phyloP scores from a whole-genome alignment of 2,797 vertebrate genomes.

The Eulemur coronatus region DNA sequence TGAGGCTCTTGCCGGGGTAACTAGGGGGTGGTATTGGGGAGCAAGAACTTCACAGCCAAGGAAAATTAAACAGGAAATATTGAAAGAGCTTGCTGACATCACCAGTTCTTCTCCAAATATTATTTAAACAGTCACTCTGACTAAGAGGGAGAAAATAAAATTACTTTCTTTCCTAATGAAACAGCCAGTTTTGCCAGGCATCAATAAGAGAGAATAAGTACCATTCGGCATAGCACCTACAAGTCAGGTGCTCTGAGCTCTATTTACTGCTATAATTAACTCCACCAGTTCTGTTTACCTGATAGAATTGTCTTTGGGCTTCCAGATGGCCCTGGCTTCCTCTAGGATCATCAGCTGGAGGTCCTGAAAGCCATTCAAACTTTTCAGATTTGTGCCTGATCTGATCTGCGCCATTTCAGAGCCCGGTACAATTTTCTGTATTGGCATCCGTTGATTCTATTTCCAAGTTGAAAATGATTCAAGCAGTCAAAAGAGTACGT shows the following conservation, averaged over 20 bases:
- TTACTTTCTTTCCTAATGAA: neutral
- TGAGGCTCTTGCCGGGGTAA: neutral
- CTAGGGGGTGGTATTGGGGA: neutral
- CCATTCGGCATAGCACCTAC: neutral
- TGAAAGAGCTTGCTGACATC: neutral
- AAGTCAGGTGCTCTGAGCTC: neutral
- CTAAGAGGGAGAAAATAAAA: constrained; percentile 24
- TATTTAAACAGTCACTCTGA: neutral
- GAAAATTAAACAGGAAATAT: constrained; percentile 30
- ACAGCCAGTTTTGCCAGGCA: neutral
- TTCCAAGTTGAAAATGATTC: constrained; percentile 58
- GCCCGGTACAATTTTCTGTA: neutral
- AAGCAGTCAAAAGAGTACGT: constrained; percentile 12
- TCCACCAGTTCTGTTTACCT: constrained; percentile 6
- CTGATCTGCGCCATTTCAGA: constrained; percentile 17
- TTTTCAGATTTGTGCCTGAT: neutral
- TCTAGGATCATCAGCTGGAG: neutral
- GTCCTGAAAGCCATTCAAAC: constrained; percentile 14
- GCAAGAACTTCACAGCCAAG: neutral
- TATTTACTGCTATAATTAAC: constrained; percentile 1
- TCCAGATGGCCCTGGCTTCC: constrained; percentile 2
- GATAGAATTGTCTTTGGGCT: constrained; percentile 1
- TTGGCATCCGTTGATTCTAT: neutral
- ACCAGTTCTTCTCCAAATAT: neutral
- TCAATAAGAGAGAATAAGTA: neutral